Evolutionary conservation across 2,888 invertebrate genomes (phyloP).

Genomic region (Eristalis arbustorum): DNA sequence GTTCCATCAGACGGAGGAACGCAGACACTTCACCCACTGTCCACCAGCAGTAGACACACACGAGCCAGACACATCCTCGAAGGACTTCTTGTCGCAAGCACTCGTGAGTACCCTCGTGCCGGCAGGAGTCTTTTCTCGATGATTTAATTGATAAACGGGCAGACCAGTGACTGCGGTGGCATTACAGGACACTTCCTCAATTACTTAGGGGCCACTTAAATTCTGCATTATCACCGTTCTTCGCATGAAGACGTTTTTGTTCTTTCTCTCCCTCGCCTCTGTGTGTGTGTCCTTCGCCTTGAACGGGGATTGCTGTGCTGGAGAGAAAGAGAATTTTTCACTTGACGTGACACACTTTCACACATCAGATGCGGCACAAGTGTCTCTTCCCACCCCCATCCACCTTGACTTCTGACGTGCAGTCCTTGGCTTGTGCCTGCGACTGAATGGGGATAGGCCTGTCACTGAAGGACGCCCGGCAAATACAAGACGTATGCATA

Average conservation of each 20-base stretch:
- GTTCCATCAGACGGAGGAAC: too few relatives aligned
- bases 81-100: too few relatives aligned
- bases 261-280: background rate
- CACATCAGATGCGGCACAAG: constrained; percentile 6
- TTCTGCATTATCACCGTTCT: background rate
- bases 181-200: background rate
- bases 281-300: constrained; percentile 34
- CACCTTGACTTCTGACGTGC: constrained; percentile 1
- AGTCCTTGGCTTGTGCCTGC: background rate
- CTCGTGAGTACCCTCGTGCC: too few relatives aligned
- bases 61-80: too few relatives aligned
- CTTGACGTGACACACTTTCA: too few relatives aligned
- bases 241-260: background rate
- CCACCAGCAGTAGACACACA: too few relatives aligned
- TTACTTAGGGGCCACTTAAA: background rate
- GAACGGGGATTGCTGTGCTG: background rate
- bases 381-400: background rate
- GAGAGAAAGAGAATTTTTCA: background rate
- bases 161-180: background rate
- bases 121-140: too few relatives aligned
- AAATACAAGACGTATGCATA: constrained; percentile 7
- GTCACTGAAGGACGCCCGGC: constrained; percentile 12
- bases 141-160: too few relatives aligned
- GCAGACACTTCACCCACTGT: too few relatives aligned
- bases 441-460: background rate